phyloP scores from a whole-genome alignment of 2,888 invertebrate genomes.

The Cyclophora punctaria region DNA sequence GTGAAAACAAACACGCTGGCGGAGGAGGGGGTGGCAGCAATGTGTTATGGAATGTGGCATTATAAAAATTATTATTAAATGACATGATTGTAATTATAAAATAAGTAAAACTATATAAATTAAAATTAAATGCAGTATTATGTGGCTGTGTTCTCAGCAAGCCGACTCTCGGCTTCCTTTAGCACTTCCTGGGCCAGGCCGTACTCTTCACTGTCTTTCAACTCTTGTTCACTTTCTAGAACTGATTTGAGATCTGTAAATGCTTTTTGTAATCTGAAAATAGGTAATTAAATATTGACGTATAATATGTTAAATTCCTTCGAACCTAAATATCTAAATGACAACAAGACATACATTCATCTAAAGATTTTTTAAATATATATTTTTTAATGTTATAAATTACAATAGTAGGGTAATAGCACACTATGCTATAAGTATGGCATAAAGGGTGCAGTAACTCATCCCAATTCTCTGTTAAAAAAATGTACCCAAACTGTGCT shows the following conservation, averaged over 20 bases:
- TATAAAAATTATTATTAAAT: conserved; percentile 51
- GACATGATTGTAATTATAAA: conserved; percentile 57
- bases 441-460: too few relatives aligned
- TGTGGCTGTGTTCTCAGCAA: conserved; percentile 51
- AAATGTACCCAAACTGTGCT: too few relatives aligned
- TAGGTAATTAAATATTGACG: too few relatives aligned
- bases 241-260: conserved; percentile 83
- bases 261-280: conserved; percentile 80
- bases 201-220: conserved; percentile 84
- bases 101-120: conserved; percentile 31
- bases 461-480: too few relatives aligned
- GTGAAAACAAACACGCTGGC: conserved; percentile 29
- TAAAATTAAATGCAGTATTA: conserved; percentile 26
- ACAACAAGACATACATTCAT: too few relatives aligned
- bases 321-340: too few relatives aligned
- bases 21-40: conserved; percentile 38
- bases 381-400: too few relatives aligned
- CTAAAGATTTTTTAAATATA: too few relatives aligned
- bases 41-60: conserved; percentile 55
- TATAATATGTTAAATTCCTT: too few relatives aligned
- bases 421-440: too few relatives aligned
- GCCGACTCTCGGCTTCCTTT: conserved; percentile 78
- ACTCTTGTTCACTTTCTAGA: conserved; percentile 83
- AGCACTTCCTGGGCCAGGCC: conserved; percentile 79
- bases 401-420: too few relatives aligned